A percentile compares a stretch with the other conserved stretches of the same genome.
Conservation (phyloP, 2,797 vertebrate species). For the Aeoliscus strigatus region DNA sequence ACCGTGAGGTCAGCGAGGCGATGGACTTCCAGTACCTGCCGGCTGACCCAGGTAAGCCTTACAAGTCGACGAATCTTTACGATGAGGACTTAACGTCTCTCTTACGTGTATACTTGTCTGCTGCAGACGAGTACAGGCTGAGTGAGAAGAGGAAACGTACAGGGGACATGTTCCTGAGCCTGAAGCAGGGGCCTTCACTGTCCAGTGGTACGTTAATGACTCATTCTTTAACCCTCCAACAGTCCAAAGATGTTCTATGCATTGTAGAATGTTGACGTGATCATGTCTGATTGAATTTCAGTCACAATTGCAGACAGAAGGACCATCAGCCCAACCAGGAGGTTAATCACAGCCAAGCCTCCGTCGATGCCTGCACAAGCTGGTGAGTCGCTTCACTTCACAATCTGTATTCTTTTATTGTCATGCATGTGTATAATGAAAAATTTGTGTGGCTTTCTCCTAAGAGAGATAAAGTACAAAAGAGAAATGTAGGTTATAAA, state of each 20-base stretch:
- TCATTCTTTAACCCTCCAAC: neutral
- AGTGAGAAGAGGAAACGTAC: conserved; percentile 88
- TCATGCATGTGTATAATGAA: too few species aligned
- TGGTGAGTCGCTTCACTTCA: conserved; percentile 47
- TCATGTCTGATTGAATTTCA: conserved; percentile 24
- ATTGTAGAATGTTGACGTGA: too few species aligned
- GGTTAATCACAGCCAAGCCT: conserved; percentile 52
- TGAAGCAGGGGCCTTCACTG: conserved; percentile 78
- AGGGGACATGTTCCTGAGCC: conserved; percentile 80
- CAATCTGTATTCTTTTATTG: too few species aligned
- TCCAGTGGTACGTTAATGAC: conserved; percentile 57
- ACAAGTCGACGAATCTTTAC: neutral
- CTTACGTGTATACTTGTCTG: neutral
- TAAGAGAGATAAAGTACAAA: too few species aligned
- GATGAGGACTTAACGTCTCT: neutral
- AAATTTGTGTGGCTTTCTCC: too few species aligned
- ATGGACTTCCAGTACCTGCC: conserved; percentile 91
- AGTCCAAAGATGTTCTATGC: too few species aligned
- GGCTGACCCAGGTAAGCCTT: conserved; percentile 74
- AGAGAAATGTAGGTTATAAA: too few species aligned
- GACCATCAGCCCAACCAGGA: conserved; percentile 46
- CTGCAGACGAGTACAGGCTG: conserved; percentile 82
- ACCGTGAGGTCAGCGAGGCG: conserved; percentile 88
- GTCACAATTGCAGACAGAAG: conserved; percentile 57
- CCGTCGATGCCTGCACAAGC: conserved; percentile 18